A percentile compares a stretch with the other conserved stretches of the same genome.
These are phyloP conservation scores for Pristionchus mayeri DNA, from an alignment of 2,888 invertebrate genomes.

Conservation along the genomic window DNA sequence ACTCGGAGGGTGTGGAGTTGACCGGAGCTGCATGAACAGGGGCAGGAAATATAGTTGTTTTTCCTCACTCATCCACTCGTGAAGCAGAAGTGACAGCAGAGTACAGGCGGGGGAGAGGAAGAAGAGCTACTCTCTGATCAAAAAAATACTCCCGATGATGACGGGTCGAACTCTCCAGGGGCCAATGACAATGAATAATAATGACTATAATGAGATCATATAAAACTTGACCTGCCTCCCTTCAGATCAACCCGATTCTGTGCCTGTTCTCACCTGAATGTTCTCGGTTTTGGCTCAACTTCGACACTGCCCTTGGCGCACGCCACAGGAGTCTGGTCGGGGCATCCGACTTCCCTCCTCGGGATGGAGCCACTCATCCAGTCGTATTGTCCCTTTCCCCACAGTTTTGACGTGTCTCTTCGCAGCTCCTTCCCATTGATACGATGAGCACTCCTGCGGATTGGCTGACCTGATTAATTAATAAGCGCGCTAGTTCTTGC, in stretches of 20 bases:
- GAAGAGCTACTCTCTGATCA: background rate
- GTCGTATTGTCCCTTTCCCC: background rate
- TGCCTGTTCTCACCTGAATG: no score
- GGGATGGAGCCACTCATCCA: background rate
- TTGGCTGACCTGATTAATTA: conserved; percentile 41
- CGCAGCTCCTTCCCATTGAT: background rate
- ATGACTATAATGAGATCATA: background rate
- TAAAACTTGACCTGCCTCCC: background rate
- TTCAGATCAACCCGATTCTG: background rate
- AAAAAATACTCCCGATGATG: background rate
- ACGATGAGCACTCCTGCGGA: background rate
- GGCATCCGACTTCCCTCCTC: background rate
- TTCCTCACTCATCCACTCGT: no score
- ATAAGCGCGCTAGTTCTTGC: background rate
- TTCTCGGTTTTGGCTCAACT: background rate
- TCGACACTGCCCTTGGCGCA: background rate
- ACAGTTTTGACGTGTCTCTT: background rate
- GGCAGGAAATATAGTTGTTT: no score
- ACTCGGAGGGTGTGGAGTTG: no score
- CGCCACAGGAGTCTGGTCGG: background rate
- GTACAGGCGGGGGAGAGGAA: conserved; percentile 1
- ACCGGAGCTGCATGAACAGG: no score
- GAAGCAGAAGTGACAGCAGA: background rate
- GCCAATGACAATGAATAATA: background rate
- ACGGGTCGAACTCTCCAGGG: background rate